phyloP scores from a whole-genome alignment of 2,888 invertebrate species.

The Therioaphis trifolii region DNA sequence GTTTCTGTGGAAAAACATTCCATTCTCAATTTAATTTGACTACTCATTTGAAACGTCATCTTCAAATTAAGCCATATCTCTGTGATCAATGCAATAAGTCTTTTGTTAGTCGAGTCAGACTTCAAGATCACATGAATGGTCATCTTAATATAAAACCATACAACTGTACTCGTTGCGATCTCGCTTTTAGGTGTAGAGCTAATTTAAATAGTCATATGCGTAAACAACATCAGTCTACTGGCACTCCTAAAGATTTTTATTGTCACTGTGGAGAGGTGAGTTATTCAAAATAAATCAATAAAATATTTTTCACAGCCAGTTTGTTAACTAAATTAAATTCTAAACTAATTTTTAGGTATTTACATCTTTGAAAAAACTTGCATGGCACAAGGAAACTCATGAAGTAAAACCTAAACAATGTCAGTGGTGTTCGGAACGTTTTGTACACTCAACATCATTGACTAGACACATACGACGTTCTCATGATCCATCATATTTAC shows the following conservation, averaged over 20 bases:
- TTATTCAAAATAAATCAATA: not conserved
- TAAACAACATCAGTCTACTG: conserved; percentile 80
- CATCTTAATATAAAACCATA: conserved; percentile 85
- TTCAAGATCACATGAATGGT: conserved; percentile 83
- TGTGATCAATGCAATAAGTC: conserved; percentile 85
- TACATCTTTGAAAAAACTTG: conserved; percentile 84
- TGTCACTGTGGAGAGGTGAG: conserved; percentile 82
- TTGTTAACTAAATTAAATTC: too few relatives aligned
- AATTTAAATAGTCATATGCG: conserved; percentile 87
- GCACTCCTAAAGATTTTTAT: conserved; percentile 79
- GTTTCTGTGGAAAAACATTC: conserved; percentile 84
- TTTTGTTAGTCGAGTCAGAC: conserved; percentile 84
- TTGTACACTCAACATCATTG: conserved; percentile 84
- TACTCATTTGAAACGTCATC: conserved; percentile 82
- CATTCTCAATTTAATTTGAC: conserved; percentile 75
- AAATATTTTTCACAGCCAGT: not conserved
- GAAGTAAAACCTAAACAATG: conserved; percentile 85
- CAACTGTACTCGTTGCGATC: conserved; percentile 81
- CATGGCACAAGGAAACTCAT: conserved; percentile 89
- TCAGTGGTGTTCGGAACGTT: conserved; percentile 86
- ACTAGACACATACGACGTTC: conserved; percentile 76
- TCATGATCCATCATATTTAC: conserved; percentile 66
- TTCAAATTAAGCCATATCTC: conserved; percentile 80
- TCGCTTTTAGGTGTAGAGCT: conserved; percentile 84
- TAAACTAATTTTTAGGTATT: conserved; percentile 70